A percentile compares a stretch with the other conserved stretches of the same genome.
Conservation (phyloP, 2,113 vertebrate species). For the Rhinopomastus cyanomelas region DNA sequence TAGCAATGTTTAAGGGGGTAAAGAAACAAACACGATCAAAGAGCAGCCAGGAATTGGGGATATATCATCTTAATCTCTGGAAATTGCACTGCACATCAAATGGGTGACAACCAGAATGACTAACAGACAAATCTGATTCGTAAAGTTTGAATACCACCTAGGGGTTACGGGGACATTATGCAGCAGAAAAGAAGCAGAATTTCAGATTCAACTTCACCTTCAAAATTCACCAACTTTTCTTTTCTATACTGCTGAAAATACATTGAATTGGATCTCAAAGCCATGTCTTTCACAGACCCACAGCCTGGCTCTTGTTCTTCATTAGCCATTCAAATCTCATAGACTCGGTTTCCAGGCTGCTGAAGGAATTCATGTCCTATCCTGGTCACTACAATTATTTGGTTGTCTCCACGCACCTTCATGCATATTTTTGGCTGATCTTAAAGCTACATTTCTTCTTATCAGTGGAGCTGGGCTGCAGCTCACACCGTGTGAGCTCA, state of each 20-base stretch:
- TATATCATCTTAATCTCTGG: slow-evolving; percentile 73
- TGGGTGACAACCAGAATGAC: slow-evolving; percentile 56
- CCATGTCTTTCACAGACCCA: background rate
- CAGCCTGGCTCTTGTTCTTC: background rate
- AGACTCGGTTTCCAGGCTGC: background rate
- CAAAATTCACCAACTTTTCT: background rate
- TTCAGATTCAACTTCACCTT: slow-evolving; percentile 4
- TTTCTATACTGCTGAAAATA: background rate
- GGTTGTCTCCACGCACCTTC: background rate
- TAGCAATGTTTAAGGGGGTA: slow-evolving; percentile 63
- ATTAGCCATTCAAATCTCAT: background rate
- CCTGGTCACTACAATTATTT: background rate
- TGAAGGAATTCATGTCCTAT: background rate
- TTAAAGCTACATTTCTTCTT: background rate
- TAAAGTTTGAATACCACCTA: slow-evolving; percentile 71
- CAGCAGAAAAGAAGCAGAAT: background rate
- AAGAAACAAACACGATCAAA: slow-evolving; percentile 73
- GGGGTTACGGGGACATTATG: slow-evolving; percentile 41
- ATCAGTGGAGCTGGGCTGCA: background rate
- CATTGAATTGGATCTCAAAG: background rate
- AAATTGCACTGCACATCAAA: slow-evolving; percentile 67
- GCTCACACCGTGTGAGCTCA: background rate
- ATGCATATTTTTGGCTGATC: background rate
- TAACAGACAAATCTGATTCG: slow-evolving; percentile 56
- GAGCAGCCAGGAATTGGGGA: slow-evolving; percentile 67